phyloP scores from a whole-genome alignment of 64 coral and sea anemone species.

The Catalaphyllia jardinei region DNA sequence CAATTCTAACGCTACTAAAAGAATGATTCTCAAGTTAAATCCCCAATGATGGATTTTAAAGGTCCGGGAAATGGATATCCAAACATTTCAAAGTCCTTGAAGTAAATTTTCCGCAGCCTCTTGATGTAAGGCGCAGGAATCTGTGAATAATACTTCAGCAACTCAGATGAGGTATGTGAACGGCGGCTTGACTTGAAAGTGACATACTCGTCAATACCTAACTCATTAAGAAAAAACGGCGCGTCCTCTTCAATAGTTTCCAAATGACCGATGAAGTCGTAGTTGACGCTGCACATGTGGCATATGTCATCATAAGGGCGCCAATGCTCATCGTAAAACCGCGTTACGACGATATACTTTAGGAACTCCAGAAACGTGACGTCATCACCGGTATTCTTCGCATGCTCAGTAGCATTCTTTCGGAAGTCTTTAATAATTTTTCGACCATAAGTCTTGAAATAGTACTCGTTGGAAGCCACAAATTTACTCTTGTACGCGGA shows the following conservation, averaged over 20 bases:
- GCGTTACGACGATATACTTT: background rate
- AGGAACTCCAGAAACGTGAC: constrained; percentile 17
- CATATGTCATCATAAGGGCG: background rate
- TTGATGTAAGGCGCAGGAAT: background rate
- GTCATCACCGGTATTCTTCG: background rate
- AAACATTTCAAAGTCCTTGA: constrained; percentile 10
- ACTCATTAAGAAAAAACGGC: background rate
- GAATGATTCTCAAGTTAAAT: too few relatives aligned
- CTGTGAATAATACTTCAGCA: constrained; percentile 8
- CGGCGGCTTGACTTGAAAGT: background rate
- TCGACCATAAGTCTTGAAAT: background rate
- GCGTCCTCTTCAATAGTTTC: constrained; percentile 22
- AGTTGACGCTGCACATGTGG: background rate
- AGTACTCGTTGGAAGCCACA: background rate
- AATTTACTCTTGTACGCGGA: constrained; percentile 39
- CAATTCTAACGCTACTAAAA: too few relatives aligned
- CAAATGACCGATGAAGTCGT: constrained; percentile 28
- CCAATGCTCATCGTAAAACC: constrained; percentile 5
- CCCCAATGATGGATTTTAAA: background rate
- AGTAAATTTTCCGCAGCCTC: background rate
- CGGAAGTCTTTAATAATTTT: constrained; percentile 28
- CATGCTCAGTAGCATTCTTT: background rate
- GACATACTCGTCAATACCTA: background rate
- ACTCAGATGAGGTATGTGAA: background rate
- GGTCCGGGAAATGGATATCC: background rate